A percentile compares a stretch with the other conserved stretches of the same genome.
Evolutionary conservation across 2,797 vertebrate genomes (phyloP).

Genomic region (Sebastes matsubarae): DNA sequence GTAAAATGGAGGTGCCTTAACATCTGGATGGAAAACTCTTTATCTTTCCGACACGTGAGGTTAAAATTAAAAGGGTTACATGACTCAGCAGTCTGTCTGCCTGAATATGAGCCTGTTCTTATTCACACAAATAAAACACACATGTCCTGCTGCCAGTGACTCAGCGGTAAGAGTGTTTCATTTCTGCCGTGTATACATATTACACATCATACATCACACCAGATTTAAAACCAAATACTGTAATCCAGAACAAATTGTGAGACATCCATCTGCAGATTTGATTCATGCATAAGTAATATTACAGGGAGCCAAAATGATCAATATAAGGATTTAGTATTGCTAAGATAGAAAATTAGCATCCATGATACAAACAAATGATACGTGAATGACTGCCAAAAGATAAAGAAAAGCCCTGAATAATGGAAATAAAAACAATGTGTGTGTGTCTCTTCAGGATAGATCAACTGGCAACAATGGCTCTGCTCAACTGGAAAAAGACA

Average conservation of each 20-base stretch:
- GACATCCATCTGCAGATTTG: not conserved
- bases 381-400: not conserved
- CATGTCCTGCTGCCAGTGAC: slow-evolving; percentile 31
- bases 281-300: not conserved
- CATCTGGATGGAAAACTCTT: slow-evolving; percentile 3
- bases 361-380: not conserved
- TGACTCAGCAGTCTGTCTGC: slow-evolving; percentile 28
- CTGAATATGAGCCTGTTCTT: not conserved
- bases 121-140: slow-evolving; percentile 32
- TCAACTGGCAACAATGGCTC: slow-evolving; percentile 11
- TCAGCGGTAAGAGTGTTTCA: slow-evolving; percentile 12
- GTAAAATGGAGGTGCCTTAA: not conserved
- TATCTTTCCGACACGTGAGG: not conserved
- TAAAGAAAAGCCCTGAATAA: not conserved
- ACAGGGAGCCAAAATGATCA: not conserved
- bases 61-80: not conserved
- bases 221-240: not conserved
- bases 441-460: slow-evolving; percentile 4
- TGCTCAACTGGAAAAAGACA: slow-evolving; percentile 43
- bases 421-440: too few species aligned
- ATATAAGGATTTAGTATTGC: not conserved
- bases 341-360: not conserved
- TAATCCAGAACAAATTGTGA: not conserved
- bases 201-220: not conserved
- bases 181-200: not conserved